Base-by-base conservation (phyloP, 2,113 vertebrate genomes). In the Odontesthes bonariensis region DNA sequence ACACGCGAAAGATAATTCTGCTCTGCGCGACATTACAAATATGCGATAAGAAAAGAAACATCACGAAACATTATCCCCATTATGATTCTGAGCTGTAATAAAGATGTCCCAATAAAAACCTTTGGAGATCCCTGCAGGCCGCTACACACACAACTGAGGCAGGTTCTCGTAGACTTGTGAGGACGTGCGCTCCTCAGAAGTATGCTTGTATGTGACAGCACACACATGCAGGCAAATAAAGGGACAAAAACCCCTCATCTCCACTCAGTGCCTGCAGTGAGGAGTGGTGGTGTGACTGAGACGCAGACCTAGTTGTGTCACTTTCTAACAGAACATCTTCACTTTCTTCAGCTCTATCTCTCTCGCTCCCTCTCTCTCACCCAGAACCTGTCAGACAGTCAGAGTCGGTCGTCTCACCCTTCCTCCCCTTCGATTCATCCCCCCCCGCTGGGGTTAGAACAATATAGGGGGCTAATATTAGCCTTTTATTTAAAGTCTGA, bases 231-330 rank as follows among this genome's bases (percentile, higher is more conserved):
- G 42, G 81, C 75, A 82, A 69, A 89, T 85, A 82, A 89, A 89
- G 78, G 82, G 86, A 87, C 84, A 88, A 85, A 86, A 80, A 84
- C 66, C 77, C 80, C 80, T 85, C 77, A 57, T 88, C 79, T 90
- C 90, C 86, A 89, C 91, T 93, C 92, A 79, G 93, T 90, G 88
- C 93, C 89, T 88, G 91, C 93, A 91, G 93, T 92, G 92, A 93
- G 88, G 91, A 86, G 75, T 73, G 93, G 94, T 90, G 91, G 95
- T 93, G 88, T 93, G 94, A 91, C 88, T 93, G 91, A 94, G 93
- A 81, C 89, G 90, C 94, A 92, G 92, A 89, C 95, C 96, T 94
- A 97, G 95, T 96, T 98, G 95, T 96, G 97, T 96, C 96, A 97
- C 94, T 96, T 96, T 95, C 92, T 91, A 96, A 93, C 85, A 88